A percentile compares a stretch with the other conserved stretches of the same genome.
phyloP scores from a whole-genome alignment of 2,797 vertebrate genomes.

The Podarcis lilfordi region DNA sequence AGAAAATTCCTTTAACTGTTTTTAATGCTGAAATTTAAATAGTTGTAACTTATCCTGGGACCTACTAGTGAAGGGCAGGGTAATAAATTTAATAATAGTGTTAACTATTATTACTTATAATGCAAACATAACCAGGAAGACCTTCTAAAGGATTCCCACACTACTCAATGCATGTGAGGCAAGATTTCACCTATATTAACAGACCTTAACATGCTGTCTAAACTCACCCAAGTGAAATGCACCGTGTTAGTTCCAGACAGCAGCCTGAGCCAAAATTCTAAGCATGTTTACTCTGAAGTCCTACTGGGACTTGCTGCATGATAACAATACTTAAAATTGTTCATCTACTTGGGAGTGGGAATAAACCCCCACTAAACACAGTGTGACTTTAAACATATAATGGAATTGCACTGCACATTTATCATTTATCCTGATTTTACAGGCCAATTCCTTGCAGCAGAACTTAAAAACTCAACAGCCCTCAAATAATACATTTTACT shows the following conservation, averaged over 20 bases:
- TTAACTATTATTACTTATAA: too few relatives aligned
- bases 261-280: not conserved
- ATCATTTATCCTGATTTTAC: not conserved
- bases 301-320: not conserved
- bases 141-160: too few relatives aligned
- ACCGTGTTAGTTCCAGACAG: not conserved
- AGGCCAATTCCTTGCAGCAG: not conserved
- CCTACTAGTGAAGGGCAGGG: too few relatives aligned
- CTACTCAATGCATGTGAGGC: too few relatives aligned
- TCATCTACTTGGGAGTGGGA: not conserved
- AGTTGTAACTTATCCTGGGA: too few relatives aligned
- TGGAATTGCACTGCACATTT: too few relatives aligned
- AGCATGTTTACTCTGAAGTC: not conserved
- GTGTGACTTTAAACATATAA: not conserved
- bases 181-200: too few relatives aligned
- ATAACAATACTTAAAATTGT: not conserved
- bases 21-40: too few relatives aligned
- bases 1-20: too few relatives aligned
- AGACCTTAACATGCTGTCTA: too few relatives aligned
- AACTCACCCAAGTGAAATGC: not conserved
- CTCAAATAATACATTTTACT: not conserved
- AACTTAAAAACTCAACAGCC: accelerated
- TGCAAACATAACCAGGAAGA: too few relatives aligned
- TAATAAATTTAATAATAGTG: too few relatives aligned
- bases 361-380: not conserved